phyloP scores from a whole-genome alignment of 2,888 invertebrate genomes.

The Cremastobaeus sp. region DNA sequence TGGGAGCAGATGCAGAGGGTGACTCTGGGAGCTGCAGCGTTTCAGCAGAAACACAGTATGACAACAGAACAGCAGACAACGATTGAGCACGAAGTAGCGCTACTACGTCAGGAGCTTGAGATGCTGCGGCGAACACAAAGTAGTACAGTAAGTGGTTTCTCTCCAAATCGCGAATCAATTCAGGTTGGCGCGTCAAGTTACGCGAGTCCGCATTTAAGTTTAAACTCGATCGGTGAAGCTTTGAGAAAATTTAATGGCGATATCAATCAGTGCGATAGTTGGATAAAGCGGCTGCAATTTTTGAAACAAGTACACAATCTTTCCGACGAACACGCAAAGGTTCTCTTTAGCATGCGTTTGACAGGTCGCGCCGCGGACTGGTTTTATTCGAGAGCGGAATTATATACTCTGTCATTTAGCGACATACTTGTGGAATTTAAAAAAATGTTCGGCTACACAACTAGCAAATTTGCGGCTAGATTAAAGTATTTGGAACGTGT shows the following conservation, averaged over 20 bases:
- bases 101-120: background rate
- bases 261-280: background rate
- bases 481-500: conserved; percentile 3
- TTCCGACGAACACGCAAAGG: conserved; percentile 4
- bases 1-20: conserved; percentile 1
- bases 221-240: conserved; percentile 1
- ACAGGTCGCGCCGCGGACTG: background rate
- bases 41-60: no score
- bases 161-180: conserved; percentile 1
- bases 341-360: background rate
- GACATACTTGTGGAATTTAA: no score
- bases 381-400: background rate
- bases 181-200: background rate
- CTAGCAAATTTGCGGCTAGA: conserved; percentile 8
- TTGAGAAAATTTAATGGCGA: conserved; percentile 4
- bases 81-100: background rate
- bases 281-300: background rate
- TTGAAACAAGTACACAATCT: conserved; percentile 1
- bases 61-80: background rate
- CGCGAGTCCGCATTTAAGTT: background rate
- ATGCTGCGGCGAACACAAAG: background rate
- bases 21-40: no score
- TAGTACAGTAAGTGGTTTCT: background rate
- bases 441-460: conserved; percentile 7
- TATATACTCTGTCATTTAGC: background rate